Percentiles rank a stretch among this genome's conserved stretches.
phyloP scores from a whole-genome alignment of 2,113 vertebrate species.

The Narcine bancroftii region DNA sequence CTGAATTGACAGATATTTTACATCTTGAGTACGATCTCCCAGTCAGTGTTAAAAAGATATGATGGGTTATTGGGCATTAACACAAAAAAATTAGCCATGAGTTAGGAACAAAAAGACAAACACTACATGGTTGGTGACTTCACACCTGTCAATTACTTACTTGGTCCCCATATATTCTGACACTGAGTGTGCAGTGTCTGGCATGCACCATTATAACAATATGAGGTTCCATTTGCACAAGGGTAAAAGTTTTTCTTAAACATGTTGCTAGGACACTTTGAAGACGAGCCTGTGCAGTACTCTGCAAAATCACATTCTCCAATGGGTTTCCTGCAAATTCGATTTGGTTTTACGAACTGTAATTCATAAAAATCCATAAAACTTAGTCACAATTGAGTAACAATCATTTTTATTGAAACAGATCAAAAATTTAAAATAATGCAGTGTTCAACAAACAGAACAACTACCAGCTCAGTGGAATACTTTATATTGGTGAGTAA shows the following conservation, averaged over 20 bases:
- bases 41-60: background rate
- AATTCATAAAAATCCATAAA: background rate
- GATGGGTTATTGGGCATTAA: background rate
- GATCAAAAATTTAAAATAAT: background rate
- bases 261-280: background rate
- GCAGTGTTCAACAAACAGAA: background rate
- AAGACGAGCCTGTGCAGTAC: background rate
- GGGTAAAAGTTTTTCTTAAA: constrained; percentile 24
- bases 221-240: constrained; percentile 16
- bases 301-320: constrained; percentile 33
- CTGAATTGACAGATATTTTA: too few relatives aligned
- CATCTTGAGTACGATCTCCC: too few relatives aligned
- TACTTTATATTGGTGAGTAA: too few relatives aligned
- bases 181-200: constrained; percentile 18
- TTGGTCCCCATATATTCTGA: constrained; percentile 28
- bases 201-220: constrained; percentile 26
- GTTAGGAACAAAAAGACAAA: background rate
- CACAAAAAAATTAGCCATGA: background rate
- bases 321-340: constrained; percentile 27
- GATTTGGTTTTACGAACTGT: constrained; percentile 4
- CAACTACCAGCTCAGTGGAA: too few relatives aligned
- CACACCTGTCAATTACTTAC: background rate
- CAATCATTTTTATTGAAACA: background rate
- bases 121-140: background rate
- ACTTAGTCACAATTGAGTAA: background rate